Evolutionary conservation across 2,113 vertebrate genomes (phyloP).

Genomic region (Fukomys damarensis): DNA sequence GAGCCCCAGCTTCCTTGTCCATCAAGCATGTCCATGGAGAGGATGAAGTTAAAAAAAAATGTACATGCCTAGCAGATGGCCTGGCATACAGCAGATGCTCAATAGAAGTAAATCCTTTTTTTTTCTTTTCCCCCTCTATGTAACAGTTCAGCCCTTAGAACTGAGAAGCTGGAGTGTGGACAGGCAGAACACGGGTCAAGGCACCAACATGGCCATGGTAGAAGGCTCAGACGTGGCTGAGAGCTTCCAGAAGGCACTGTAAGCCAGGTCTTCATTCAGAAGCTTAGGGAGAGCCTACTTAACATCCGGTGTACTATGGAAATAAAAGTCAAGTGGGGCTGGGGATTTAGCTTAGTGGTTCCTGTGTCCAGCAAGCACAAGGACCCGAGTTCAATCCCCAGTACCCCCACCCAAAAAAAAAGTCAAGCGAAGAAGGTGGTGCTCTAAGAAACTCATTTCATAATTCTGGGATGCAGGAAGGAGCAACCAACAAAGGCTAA

Average conservation of each 20-base stretch:
- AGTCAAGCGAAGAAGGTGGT: background rate
- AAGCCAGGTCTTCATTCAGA: background rate
- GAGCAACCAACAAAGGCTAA: background rate
- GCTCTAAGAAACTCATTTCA: conserved; percentile 1
- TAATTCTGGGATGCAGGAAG: background rate
- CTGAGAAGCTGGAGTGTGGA: background rate
- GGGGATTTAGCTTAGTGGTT: no score
- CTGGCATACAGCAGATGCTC: background rate
- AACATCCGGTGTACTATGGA: background rate
- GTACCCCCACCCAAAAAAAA: no score
- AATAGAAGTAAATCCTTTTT: background rate
- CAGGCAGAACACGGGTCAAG: background rate
- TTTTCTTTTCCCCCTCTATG: background rate
- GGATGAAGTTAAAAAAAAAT: background rate
- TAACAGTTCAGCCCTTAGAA: background rate
- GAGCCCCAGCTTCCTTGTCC: background rate
- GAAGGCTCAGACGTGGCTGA: background rate
- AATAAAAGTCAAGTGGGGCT: background rate
- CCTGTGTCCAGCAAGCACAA: no score
- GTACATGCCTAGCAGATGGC: background rate
- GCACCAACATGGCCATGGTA: background rate
- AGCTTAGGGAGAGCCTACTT: background rate
- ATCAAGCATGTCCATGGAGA: background rate
- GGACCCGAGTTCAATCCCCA: no score
- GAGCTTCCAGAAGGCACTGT: background rate